Evolutionary conservation across 1,140 invertebrate species (phyloP), one percentile per base, ranked within the genome.

Genomic region (Octopus bimaculoides): DNA sequence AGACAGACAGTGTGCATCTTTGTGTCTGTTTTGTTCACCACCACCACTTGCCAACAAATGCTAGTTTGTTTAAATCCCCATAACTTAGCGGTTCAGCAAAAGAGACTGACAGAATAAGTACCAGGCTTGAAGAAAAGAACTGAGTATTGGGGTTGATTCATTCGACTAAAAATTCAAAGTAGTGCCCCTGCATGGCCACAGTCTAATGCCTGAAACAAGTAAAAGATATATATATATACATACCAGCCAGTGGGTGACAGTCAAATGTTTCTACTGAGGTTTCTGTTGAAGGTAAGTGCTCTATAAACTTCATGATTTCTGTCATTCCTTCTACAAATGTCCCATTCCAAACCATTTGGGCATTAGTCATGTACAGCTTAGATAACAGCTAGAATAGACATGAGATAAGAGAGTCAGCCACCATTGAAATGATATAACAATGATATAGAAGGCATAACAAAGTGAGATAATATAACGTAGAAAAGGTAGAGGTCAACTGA

Each of bases 291-390:
- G 95, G 95, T 79, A 96, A 87, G 80, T 94, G 93, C 83, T 93
- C 92, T 83, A 94, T 92, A 88, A 95, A 96, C 85, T 95, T 94
- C 85, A 95, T 93, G 79, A 97, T 96, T 75, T 91, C 92, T 76
- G 94, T 93, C 85, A 92, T 93, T 8, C 94, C 94, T 81, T 89
- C 92, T 0, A 93, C 91, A 26, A 93, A 92, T 90, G 95, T 95
- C 55, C 96, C 96, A 91, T 96, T 96, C 95, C 95, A 97, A 53
- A 95, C 93, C 75, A 96, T 89, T 52, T 93, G 90, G n/a, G 93
- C 95, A 53, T 92, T 93, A 74, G 96, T 94, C 83, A 96, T 87
- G 84, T 96, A 97, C 41, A 96, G 89, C 84, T 93, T 93, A 0
- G 92, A 92, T 82, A 96, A 93, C 83, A 93, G 86, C 94, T 95